Evolutionary conservation across 2,888 invertebrate species (phyloP), one percentile per base, ranked within the genome.

Genomic region (Caenorhabditis macrosperma): DNA sequence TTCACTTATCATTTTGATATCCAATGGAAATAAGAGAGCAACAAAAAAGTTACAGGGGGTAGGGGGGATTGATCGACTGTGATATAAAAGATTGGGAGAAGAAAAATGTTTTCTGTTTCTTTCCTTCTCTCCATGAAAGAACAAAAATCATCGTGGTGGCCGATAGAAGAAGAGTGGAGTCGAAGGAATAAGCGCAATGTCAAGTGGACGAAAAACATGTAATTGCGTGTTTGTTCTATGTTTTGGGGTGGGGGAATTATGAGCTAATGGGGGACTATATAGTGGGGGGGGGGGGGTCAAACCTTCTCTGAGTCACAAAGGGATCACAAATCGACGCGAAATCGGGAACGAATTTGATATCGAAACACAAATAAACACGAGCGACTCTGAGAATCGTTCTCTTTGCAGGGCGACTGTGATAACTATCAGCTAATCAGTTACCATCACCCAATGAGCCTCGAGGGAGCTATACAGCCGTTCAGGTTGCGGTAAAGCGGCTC

Each of bases 1-100:
- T 59, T 74, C 74, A 74, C 74, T 74, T 74, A 74, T 74, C 74
- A 74, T 64, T 74, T 74, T 52, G 74, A 74, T 74, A 74, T 74
- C 64, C 64, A 55, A 55, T n/a, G 59, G 59, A 17, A 20, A 24
- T 33, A 22, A 30, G 57, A 67, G 41, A 59, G 50, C 30, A 60
- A 68, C 59, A 60, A 52, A 69, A 68, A 57, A 30, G 54, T n/a
- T 28, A 50, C 46, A 46, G 24, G 24, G 24, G 15, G 41, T 15
- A 41, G 10, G 2, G 41, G 10, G 24, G 46, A 22, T 22, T 15
- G 17, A 46, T 46, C 41, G 20, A 41, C n/a, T 41, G 41, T 35
- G 35, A 35, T n/a, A n/a, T n/a, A n/a, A n/a, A n/a, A n/a, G n/a
- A 7, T 33, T 33, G 33, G 33, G 10, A 5, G 38, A 15, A 33